Base-by-base conservation (phyloP, 2,888 invertebrate genomes). In the Dorcus hopei region DNA sequence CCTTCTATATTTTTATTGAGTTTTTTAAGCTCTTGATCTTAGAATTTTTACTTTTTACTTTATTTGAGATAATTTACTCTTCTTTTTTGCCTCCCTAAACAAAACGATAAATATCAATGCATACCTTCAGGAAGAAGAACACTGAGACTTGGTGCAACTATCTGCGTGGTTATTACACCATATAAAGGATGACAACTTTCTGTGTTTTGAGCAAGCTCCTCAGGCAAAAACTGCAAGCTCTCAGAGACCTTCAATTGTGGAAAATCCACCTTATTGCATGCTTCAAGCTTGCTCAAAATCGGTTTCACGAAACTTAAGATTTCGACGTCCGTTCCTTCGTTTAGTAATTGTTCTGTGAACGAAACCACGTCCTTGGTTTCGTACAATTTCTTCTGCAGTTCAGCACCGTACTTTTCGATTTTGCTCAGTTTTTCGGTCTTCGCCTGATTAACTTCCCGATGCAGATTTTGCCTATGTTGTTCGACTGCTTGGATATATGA, bases 291-390 rank as follows among this genome's bases (percentile, higher is more conserved):
- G 6, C 83, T 84, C 3, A 89, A 76, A 3, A 90, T 82, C 0
- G 87, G 81, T 16, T 82, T 83, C 54, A 86, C 83, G 55, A 90
- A 84, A 11, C 86, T 86, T 1, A 91, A 80, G 38, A 90, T 81
- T 78, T 91, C 91, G 14, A 87, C 85, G 66, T 89, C 87, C 1
- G 85, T 85, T 0, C 87, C 89, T 67, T 85, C 83, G 0, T 82
- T 77, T 14, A 87, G 77, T 41, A 71, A 70, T 72, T 88, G 87
- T 57, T 88, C 87, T 57, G 87, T 81, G 66, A 89, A 89, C 38
- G 80, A 76, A 1, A 88, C 83, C 0, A 87, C 85, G 11, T 85
- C 82, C 48, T 79, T 74, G 0, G 86, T 85, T 54, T 86, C 83
- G 3, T 77, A 76, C 0, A 84, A 81, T 16, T 83, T 78, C 61